Evolutionary conservation across 1,140 invertebrate genomes (phyloP), one percentile per base, ranked within the genome.

Genomic region (Trichonephila clavata): DNA sequence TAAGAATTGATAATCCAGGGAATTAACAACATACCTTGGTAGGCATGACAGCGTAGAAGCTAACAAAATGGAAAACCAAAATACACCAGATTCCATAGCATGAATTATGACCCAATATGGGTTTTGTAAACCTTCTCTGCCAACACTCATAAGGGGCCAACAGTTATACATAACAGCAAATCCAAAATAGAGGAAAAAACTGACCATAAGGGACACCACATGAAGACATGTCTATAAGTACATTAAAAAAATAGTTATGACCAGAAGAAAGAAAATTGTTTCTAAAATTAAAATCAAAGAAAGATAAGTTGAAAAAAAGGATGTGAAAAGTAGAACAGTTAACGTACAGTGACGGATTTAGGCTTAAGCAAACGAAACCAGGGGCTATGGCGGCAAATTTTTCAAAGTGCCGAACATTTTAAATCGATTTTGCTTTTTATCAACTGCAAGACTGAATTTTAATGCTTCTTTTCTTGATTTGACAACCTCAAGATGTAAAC

Each of bases 101-200:
- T 97, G 97, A 95, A 98, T 97, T 96, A 99, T 97, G 32, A 99
- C 98, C 97, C 97, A 98, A 96, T 97, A 98, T 27, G 98, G 98
- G 94, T 96, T 96, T 71, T 95, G 95, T 0, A 95, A 95, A 81
- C 95, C 95, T 80, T 95, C 95, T 95, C 97, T 98, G 43, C 97
- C 97, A 91, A 98, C 96, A 95, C 98, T 98, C 94, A 98, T 95
- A 4, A 18, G 1, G 3, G 92, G 86, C 83, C 68, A 87, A 20
- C 97, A 96, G 96, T 98, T 98, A 96, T 98, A 98, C 39, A 98
- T 95, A 83, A 99, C 95, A 93, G 97, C 98, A 96, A 99, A 98
- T 94, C 97, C 96, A 96, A 98, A 99, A 96, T 98, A 99, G 94
- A 97, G 96, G 68, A 97, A 96, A 94, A 99, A 96, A 71, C 98